These are phyloP conservation scores for Puntigrus tetrazona DNA, from an alignment of 2,113 vertebrate genomes.

Conservation along the genomic window DNA sequence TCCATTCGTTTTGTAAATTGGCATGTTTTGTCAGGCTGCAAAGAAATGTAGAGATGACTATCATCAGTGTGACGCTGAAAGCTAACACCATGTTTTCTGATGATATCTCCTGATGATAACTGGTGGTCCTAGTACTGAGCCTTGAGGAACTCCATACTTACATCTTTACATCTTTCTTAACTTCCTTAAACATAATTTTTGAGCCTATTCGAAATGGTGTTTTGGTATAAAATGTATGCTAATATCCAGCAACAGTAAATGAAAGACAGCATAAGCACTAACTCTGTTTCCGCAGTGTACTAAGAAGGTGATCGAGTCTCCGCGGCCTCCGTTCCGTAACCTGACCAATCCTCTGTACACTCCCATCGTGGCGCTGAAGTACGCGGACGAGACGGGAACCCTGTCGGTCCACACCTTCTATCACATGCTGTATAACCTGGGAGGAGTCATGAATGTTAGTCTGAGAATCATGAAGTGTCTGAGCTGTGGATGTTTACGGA, in stretches of 20 bases:
- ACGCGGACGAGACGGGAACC: constrained; percentile 81
- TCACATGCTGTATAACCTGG: constrained; percentile 85
- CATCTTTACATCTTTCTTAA: no score
- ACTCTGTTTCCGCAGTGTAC: constrained; percentile 70
- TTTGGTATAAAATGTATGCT: no score
- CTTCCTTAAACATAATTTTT: no score
- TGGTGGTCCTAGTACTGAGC: no score
- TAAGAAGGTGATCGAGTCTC: constrained; percentile 81
- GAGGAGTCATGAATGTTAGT: constrained; percentile 79
- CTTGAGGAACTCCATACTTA: no score
- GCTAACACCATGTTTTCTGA: no score
- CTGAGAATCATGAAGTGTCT: constrained; percentile 80
- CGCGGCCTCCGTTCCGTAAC: constrained; percentile 80
- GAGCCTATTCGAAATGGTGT: no score
- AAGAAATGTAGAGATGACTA: no score
- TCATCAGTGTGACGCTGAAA: no score
- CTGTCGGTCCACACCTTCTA: constrained; percentile 83
- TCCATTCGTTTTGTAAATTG: no score
- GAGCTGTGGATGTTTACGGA: constrained; percentile 79
- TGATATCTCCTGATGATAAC: no score
- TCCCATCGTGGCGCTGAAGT: constrained; percentile 83
- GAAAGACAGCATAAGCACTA: background rate
- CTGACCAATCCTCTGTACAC: constrained; percentile 83
- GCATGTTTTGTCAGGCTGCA: no score
- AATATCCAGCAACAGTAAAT: background rate